Conservation (phyloP, 2,888 invertebrate genomes). For the Rhynchonema sp. region DNA sequence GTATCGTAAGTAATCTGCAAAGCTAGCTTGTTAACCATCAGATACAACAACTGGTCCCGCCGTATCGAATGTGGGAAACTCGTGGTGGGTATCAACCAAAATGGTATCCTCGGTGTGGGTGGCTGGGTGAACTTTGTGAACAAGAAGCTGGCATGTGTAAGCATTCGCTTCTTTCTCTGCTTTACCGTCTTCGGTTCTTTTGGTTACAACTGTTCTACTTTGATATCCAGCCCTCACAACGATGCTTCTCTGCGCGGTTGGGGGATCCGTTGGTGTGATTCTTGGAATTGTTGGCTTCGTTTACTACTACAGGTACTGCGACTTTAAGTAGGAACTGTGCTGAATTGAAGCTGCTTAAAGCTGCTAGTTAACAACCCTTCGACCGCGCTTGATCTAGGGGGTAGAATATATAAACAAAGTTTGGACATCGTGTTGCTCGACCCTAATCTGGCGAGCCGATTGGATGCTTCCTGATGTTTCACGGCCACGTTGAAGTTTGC, state of each 20-base stretch:
- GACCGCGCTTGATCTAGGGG: too few relatives aligned
- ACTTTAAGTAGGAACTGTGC: too few relatives aligned
- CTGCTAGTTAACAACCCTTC: too few relatives aligned
- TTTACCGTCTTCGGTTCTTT: background rate
- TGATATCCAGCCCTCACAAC: background rate
- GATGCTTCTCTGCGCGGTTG: background rate
- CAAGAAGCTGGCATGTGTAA: background rate
- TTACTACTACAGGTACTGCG: too few relatives aligned
- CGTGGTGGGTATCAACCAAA: conserved; percentile 3
- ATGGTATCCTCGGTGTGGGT: conserved; percentile 6
- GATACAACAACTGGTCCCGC: background rate
- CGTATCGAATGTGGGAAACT: conserved; percentile 3
- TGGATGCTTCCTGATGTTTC: too few relatives aligned
- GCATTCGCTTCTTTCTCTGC: background rate
- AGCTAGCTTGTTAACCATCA: too few relatives aligned
- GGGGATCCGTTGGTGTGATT: background rate
- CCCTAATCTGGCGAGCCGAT: too few relatives aligned
- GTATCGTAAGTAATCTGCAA: too few relatives aligned
- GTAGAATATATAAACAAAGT: too few relatives aligned
- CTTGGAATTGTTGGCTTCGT: background rate
- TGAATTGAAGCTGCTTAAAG: too few relatives aligned
- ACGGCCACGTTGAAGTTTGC: too few relatives aligned
- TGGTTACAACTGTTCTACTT: background rate
- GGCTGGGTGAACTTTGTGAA: conserved; percentile 2
- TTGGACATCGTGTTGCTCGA: too few relatives aligned